phyloP scores from a whole-genome alignment of 1,140 invertebrate species.

The Solenopsis invicta region DNA sequence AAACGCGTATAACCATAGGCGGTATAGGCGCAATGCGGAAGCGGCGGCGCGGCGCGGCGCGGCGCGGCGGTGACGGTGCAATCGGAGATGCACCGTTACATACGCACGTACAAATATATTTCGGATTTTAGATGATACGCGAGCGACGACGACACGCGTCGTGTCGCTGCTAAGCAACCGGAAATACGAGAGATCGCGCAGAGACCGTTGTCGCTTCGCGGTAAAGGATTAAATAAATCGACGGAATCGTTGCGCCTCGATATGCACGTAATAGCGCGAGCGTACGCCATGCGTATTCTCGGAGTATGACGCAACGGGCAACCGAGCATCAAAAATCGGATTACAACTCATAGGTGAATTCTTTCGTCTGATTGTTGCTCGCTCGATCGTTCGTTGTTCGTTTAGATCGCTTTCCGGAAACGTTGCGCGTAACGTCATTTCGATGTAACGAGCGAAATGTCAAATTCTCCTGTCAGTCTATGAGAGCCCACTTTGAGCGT shows the following conservation, averaged over 20 bases:
- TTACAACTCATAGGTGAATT: constrained; percentile 31
- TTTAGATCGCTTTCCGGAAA: constrained; percentile 11
- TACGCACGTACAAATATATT: not conserved
- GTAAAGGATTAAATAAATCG: constrained; percentile 21
- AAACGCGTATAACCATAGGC: constrained; percentile 65
- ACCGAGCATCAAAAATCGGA: constrained; percentile 1
- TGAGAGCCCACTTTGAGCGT: constrained; percentile 55
- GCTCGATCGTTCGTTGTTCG: not conserved
- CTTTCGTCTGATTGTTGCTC: constrained; percentile 1
- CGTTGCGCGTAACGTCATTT: constrained; percentile 43
- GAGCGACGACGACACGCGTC: not conserved
- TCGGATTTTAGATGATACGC: constrained; percentile 33
- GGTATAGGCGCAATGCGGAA: constrained; percentile 55
- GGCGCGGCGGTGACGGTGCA: not conserved
- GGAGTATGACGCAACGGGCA: not conserved
- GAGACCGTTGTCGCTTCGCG: not conserved
- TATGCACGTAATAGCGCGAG: not conserved
- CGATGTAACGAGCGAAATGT: constrained; percentile 56
- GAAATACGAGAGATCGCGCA: not conserved
- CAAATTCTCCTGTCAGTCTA: constrained; percentile 45
- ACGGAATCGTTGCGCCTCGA: not conserved
- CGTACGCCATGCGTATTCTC: not conserved
- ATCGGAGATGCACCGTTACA: constrained; percentile 25
- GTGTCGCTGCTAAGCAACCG: not conserved
- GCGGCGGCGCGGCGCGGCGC: not conserved